Evolutionary conservation across 2,797 vertebrate genomes (phyloP).

Genomic region (Zalophus californianus): DNA sequence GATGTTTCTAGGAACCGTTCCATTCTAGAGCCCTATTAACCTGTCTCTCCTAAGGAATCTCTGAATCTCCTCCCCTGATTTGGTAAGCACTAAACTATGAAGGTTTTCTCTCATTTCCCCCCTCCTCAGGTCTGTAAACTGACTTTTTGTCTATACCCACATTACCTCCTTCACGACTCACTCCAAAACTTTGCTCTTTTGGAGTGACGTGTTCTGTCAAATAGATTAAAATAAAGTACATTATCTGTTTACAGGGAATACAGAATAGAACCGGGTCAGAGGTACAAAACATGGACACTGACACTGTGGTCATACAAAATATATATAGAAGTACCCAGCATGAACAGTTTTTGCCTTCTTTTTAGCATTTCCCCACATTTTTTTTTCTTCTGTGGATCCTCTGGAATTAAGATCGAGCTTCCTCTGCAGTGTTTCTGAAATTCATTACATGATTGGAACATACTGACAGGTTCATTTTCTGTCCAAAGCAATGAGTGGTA

Average conservation of each 20-base stretch:
- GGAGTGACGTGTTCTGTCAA: conserved; percentile 48
- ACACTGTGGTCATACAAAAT: conserved; percentile 63
- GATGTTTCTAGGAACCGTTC: background rate
- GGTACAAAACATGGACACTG: conserved; percentile 59
- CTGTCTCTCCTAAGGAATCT: background rate
- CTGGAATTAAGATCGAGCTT: conserved; percentile 44
- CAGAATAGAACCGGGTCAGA: background rate
- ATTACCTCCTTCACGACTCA: conserved; percentile 26
- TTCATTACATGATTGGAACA: conserved; percentile 26
- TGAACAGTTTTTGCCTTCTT: conserved; percentile 41
- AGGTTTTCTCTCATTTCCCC: background rate
- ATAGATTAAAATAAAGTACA: conserved; percentile 67
- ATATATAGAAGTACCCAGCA: conserved; percentile 7
- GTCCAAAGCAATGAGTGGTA: conserved; percentile 63
- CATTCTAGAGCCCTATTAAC: background rate
- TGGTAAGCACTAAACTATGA: conserved; percentile 42
- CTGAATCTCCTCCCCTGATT: background rate
- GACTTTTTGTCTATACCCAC: conserved; percentile 9
- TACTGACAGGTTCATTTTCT: conserved; percentile 46
- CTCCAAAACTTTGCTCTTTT: conserved; percentile 28
- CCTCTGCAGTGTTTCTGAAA: conserved; percentile 65
- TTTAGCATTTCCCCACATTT: conserved; percentile 63
- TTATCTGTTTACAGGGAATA: conserved; percentile 52
- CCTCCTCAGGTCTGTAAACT: conserved; percentile 34
- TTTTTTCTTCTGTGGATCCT: conserved; percentile 62